These are phyloP conservation scores for Cervus canadensis DNA, from an alignment of 2,113 vertebrate genomes.

Conservation along the genomic window DNA sequence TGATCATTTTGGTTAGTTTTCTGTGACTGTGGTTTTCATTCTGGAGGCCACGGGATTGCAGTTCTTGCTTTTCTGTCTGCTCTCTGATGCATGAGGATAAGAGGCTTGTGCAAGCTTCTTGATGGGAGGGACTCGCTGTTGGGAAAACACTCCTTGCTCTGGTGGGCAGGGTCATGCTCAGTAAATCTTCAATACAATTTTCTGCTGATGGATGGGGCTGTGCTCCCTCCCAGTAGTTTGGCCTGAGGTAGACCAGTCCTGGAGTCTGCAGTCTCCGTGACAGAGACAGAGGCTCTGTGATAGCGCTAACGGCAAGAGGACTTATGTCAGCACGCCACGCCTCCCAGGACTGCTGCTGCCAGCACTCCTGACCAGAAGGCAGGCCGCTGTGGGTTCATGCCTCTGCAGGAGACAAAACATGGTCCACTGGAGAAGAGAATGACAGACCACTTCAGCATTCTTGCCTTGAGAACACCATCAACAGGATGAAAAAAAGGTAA, in stretches of 20 bases:
- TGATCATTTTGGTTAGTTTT: not conserved
- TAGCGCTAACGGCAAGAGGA: not conserved
- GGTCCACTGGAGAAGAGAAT: not conserved
- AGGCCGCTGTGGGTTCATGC: not conserved
- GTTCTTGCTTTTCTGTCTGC: not conserved
- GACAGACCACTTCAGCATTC: not conserved
- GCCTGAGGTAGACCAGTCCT: not conserved
- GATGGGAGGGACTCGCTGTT: not conserved
- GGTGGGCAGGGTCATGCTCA: not conserved
- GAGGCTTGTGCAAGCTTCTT: not conserved
- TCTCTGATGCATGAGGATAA: not conserved
- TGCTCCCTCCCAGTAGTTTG: not conserved
- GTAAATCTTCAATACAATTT: not conserved
- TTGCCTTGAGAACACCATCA: not conserved
- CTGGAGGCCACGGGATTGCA: not conserved
- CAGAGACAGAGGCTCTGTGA: not conserved
- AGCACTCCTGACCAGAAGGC: not conserved
- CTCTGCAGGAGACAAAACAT: not conserved
- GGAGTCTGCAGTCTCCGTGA: not conserved
- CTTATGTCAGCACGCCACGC: not conserved
- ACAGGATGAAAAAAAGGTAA: not conserved
- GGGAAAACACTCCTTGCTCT: not conserved
- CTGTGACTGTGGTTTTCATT: not conserved
- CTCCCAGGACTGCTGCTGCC: not conserved
- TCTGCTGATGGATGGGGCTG: not conserved